Percentiles rank a stretch among this genome's conserved stretches.
phyloP scores from a whole-genome alignment of 2,797 vertebrate genomes.

The Chloroceryle amazona region DNA sequence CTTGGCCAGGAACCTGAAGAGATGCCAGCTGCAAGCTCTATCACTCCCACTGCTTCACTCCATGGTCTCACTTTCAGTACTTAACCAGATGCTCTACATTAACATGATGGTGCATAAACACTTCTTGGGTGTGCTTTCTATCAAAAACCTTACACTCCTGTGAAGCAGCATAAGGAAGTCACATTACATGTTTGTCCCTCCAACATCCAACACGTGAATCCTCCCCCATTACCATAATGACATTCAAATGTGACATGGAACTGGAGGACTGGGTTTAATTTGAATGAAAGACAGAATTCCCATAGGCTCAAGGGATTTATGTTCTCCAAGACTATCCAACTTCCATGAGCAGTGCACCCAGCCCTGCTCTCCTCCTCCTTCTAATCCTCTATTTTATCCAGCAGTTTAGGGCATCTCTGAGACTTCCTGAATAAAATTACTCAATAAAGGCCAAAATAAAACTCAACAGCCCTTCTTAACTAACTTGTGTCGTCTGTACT shows the following conservation, averaged over 20 bases:
- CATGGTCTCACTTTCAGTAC: neutral
- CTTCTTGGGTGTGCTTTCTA: neutral
- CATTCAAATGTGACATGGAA: neutral
- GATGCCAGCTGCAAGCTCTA: neutral
- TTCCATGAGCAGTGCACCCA: neutral
- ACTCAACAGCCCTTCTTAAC: neutral
- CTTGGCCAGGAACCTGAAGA: neutral
- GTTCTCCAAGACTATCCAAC: neutral
- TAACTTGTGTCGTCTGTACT: slow-evolving; percentile 64
- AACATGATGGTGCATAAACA: neutral
- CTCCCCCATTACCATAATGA: neutral
- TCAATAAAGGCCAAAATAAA: neutral
- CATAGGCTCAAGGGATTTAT: neutral
- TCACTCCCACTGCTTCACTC: neutral
- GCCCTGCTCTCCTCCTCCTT: neutral
- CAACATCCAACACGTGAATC: fast-evolving
- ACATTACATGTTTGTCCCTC: neutral
- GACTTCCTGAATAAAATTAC: neutral
- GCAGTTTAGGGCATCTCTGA: neutral
- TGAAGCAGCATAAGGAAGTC: neutral
- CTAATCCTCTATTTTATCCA: neutral
- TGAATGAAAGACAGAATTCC: neutral
- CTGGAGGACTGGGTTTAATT: neutral
- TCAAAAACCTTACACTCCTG: neutral
- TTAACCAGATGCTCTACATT: neutral